A percentile compares a stretch with the other conserved stretches of the same genome.
phyloP scores from a whole-genome alignment of 2,113 vertebrate species.

The Panthera tigris region DNA sequence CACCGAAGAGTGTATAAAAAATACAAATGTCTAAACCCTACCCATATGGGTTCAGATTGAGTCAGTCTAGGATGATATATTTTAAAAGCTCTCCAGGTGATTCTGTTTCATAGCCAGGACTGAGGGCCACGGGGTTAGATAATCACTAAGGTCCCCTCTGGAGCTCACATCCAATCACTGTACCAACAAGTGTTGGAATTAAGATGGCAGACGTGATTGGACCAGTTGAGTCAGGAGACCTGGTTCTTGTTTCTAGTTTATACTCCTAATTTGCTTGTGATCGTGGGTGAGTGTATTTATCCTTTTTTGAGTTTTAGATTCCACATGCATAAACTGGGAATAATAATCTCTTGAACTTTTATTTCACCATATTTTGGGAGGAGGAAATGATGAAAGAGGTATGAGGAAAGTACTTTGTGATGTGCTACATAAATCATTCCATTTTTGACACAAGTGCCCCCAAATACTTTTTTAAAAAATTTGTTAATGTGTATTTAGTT shows the following conservation, averaged over 20 bases:
- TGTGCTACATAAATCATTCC: neutral
- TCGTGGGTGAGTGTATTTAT: neutral
- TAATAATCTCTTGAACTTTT: neutral
- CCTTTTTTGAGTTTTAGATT: conserved; percentile 40
- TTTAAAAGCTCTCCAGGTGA: neutral
- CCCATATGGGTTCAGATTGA: neutral
- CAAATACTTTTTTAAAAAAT: neutral
- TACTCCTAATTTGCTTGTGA: neutral
- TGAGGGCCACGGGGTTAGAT: neutral
- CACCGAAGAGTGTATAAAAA: neutral
- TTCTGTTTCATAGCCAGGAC: neutral
- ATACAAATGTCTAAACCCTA: neutral
- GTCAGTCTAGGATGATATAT: neutral
- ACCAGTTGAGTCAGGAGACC: neutral
- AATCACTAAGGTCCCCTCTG: neutral
- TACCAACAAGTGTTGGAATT: neutral
- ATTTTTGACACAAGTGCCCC: neutral
- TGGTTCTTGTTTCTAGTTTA: neutral
- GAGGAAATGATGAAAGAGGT: neutral
- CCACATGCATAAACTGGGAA: neutral
- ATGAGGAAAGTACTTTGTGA: neutral
- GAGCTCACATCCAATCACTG: neutral
- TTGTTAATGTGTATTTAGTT: neutral
- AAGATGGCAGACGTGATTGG: neutral
- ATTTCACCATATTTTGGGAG: neutral